A percentile compares a stretch with the other conserved stretches of the same genome.
phyloP scores from a whole-genome alignment of 2,797 vertebrate genomes.

The Periparus ater region DNA sequence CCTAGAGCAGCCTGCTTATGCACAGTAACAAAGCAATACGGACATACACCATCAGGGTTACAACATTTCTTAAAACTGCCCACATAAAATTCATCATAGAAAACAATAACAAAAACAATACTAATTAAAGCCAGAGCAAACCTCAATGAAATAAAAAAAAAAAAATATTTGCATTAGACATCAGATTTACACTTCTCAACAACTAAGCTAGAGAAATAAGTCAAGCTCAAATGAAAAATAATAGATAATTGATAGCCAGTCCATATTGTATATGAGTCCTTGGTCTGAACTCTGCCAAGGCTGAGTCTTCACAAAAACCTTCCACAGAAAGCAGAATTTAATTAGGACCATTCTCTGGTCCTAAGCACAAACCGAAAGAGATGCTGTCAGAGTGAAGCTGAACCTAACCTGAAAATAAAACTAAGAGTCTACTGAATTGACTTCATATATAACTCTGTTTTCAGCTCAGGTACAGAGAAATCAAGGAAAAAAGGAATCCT shows the following conservation, averaged over 20 bases:
- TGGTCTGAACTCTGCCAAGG: neutral
- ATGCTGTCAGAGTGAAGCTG: neutral
- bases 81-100: neutral
- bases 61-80: neutral
- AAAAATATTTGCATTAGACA: neutral
- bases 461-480: neutral
- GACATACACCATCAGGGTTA: neutral
- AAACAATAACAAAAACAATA: slow-evolving; percentile 12
- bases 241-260: neutral
- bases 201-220: neutral
- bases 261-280: neutral
- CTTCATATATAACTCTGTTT: neutral
- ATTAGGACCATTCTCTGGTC: neutral
- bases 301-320: neutral
- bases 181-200: neutral
- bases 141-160: neutral
- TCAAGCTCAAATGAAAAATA: neutral
- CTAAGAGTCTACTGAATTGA: neutral
- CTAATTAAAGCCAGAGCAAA: slow-evolving; percentile 13
- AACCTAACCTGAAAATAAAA: neutral
- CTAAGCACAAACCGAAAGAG: neutral
- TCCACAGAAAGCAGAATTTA: neutral
- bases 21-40: neutral
- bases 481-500: neutral
- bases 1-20: neutral